Percentiles rank a stretch among this genome's conserved stretches.
Evolutionary conservation across 2,888 invertebrate species (phyloP).

Genomic region (Chymomyza procnemis): DNA sequence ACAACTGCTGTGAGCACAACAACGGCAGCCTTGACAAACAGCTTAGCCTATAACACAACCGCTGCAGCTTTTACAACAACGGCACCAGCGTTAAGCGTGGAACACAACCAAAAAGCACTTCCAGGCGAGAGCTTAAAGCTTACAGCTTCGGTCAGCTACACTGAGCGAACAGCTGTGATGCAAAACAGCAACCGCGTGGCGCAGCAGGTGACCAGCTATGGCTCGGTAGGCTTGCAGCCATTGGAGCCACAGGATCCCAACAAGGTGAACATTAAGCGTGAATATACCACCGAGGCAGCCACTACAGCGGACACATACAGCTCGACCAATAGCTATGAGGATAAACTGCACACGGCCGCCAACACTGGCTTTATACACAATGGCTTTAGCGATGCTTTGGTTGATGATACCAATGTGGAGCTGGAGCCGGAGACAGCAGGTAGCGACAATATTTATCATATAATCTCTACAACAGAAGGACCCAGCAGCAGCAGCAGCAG

Average conservation of each 20-base stretch:
- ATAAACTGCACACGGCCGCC: not conserved
- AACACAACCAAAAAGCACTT: slow-evolving; percentile 54
- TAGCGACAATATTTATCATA: slow-evolving; percentile 74
- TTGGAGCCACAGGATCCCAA: slow-evolving; percentile 64
- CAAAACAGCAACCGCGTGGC: slow-evolving; percentile 20
- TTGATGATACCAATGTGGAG: slow-evolving; percentile 44
- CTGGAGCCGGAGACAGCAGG: slow-evolving; percentile 74
- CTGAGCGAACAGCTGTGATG: slow-evolving; percentile 41
- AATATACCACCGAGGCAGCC: slow-evolving; percentile 68
- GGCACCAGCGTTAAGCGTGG: slow-evolving; percentile 37
- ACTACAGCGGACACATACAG: not conserved
- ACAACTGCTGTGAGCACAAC: not conserved
- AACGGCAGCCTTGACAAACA: slow-evolving; percentile 3
- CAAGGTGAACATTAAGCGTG: slow-evolving; percentile 74
- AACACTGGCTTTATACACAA: slow-evolving; percentile 35
- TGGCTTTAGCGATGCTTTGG: slow-evolving; percentile 38
- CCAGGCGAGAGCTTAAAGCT: slow-evolving; percentile 72
- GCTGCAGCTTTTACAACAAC: slow-evolving; percentile 3
- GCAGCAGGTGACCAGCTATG: slow-evolving; percentile 38
- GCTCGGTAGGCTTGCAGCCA: slow-evolving; percentile 50
- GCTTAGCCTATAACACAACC: slow-evolving; percentile 3
- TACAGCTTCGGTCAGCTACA: slow-evolving; percentile 68
- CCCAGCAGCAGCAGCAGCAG: slow-evolving; percentile 39
- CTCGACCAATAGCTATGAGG: not conserved
- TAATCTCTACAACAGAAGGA: slow-evolving; percentile 72